Evolutionary conservation across 2,888 invertebrate genomes (phyloP), one percentile per base, ranked within the genome.

Genomic region (Neelides folsomi): DNA sequence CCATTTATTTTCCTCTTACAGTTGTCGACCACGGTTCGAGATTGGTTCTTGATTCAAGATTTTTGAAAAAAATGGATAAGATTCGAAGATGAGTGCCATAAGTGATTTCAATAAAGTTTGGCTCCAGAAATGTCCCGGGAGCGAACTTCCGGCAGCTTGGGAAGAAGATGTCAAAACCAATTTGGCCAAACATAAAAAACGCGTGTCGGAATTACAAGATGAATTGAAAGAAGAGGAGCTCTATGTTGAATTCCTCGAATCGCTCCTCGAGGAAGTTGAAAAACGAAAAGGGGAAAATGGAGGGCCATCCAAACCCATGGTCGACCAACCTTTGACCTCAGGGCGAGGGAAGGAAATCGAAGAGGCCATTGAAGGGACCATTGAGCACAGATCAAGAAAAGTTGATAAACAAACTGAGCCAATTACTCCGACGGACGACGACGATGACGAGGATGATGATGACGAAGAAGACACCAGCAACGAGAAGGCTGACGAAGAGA

Each of bases 161-260:
- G 88, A 88, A 72, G 87, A 86, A 74, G 87, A 89, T 76, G 87
- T 89, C 69, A 80, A 87, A 69, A 85, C 86, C 65, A 88, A 88
- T 75, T 78, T 90, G 67, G 80, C 83, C 68, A 85, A 86, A 73
- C 89, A 90, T 76, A 85, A 85, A 76, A 81, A 84, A 71, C 86
- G 85, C 77, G 86, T 88, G 60, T 75, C 78, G 61, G 78, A 83
- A 66, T 75, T 90, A 52, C 80, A 81, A 69, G 86, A 86, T 70
- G 88, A 89, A 72, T 75, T 90, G 60, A 86, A 87, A 69, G 87
- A 89, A 70, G 89, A 90, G 71, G 84, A 86, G 68, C 83, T 87
- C 67, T 89, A 89, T 68, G 88, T 89, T 10, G 86, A 87, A 69
- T 89, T 89, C 71, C 75, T 90, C 67, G 88, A 89, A 69, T 79